Conservation (phyloP, 2,888 invertebrate genomes). For the Philhelius pedissequus region DNA sequence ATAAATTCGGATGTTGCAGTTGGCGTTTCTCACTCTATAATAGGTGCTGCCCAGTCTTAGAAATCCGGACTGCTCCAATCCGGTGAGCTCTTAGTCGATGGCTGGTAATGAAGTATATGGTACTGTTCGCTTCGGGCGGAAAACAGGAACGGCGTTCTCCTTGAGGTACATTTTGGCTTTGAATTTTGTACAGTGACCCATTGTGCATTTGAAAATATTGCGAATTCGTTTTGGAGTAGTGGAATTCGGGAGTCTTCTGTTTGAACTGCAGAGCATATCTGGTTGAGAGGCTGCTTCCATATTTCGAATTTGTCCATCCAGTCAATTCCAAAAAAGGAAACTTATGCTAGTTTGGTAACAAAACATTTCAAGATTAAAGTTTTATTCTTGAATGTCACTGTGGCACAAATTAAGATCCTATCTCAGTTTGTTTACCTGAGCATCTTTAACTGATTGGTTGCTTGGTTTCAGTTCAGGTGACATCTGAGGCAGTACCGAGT, state of each 20-base stretch:
- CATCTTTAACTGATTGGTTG: background rate
- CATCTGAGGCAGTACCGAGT: slow-evolving; percentile 33
- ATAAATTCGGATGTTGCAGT: slow-evolving; percentile 59
- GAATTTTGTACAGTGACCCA: slow-evolving; percentile 58
- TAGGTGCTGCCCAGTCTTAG: slow-evolving; percentile 70
- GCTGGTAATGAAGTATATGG: slow-evolving; percentile 54
- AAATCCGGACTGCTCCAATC: slow-evolving; percentile 53
- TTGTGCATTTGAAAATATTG: slow-evolving; percentile 44
- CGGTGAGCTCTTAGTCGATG: slow-evolving; percentile 56
- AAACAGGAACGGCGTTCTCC: slow-evolving; percentile 48
- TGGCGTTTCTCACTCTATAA: slow-evolving; percentile 45
- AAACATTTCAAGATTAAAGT: background rate
- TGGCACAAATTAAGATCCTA: background rate
- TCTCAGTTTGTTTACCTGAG: background rate
- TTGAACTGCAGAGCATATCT: background rate
- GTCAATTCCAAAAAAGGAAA: slow-evolving; percentile 16
- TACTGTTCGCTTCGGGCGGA: slow-evolving; percentile 63
- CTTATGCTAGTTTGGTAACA: background rate
- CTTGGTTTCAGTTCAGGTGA: background rate
- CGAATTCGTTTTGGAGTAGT: slow-evolving; percentile 26
- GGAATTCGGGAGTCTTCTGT: background rate
- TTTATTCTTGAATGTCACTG: background rate
- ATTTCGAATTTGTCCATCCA: slow-evolving; percentile 4
- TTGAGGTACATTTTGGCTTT: slow-evolving; percentile 65
- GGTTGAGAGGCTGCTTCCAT: background rate